Evolutionary conservation across 1,140 invertebrate genomes (phyloP), one percentile per base, ranked within the genome.

Genomic region (Monomorium pharaonis): DNA sequence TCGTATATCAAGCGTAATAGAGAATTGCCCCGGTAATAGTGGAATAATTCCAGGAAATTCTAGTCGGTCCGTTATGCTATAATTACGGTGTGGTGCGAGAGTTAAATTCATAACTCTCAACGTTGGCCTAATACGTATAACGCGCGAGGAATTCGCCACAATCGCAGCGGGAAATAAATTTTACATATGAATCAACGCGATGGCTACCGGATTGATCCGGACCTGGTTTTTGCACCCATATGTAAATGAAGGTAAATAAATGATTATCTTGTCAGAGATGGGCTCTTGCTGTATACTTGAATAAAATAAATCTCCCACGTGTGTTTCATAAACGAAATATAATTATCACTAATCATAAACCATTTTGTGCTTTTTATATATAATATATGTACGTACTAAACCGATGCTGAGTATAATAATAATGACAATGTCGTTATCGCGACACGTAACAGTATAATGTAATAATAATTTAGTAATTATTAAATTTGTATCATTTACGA

Each of bases 1-100:
- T 84, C 83, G 69, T 89, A 89, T 88, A 81, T 89, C 86, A 88
- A 80, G 42, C 56, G 42, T 78, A 84, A 89, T 77, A 58, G 84
- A 86, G 84, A 89, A 84, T 88, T 63, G 49, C 56, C 2, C 54
- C 6, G 51, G 58, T 70, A 56, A 81, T 88, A 84, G 18, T 58
- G 18, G 12, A 72, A 74, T 88, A 80, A 84, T 88, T 83, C 54
- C 65, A 78, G 87, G 84, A 86, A 89, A 84, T 60, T 21, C 56
- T 84, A 78, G 51, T 14, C 14, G n/a, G 16, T 2, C 60, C 49
- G 76, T 86, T 83, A 86, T 47, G 51, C 62, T 60, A 21, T 75
- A 89, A 86, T 89, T 86, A 77, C 51, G 27, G 24, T 58, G 16
- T 24, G 12, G 44, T 21, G 33, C 16, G 60, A 60, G 63, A 69